Base-by-base conservation (phyloP, 2,888 invertebrate genomes). In the Lycia hirtaria region DNA sequence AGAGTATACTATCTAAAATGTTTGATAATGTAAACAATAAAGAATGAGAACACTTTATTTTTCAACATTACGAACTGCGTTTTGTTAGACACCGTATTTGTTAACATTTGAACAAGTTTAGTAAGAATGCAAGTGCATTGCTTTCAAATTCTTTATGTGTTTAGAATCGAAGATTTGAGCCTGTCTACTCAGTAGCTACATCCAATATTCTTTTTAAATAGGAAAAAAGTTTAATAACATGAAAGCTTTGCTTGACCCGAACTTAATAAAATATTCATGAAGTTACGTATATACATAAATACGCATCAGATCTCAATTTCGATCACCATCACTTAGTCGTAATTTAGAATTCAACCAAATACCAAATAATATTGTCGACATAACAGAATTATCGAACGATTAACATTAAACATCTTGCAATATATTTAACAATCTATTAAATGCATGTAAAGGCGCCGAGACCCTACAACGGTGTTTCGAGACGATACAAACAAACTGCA, bases 361-460 rank as follows among this genome's bases (percentile, higher is more conserved):
- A 72, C 72, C 75, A 79, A 83, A 76, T 76, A 78, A 66, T n/a
- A n/a, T 76, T 69, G 75, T 73, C 70, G 73, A 69, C 52, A 50
- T 78, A 87, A 87, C 81, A 82, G 80, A 81, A 81, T 80, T 79
- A 51, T 51, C 22, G 83, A 87, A 88, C 84, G 84, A 85, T 76
- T 84, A 88, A 89, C 89, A 88, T 78, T 89, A 86, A 84, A 89
- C 75, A 76, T 87, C 85, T 85, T 82, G 78, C 80, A 86, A 80
- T 83, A 86, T 64, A 77, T 85, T 84, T 88, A 91, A 91, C 88
- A 89, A 88, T 73, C 87, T 89, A 91, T 81, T 91, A 91, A 91
- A 91, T 91, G 91, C 91, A 89, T 76, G 77, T 83, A 75, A 68
- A 79, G 83, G 85, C 83, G 69, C 69, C 75, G 75, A 74, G 80